These are phyloP conservation scores for Xestia rhomboidea DNA, from an alignment of 2,888 invertebrate genomes.

Conservation along the genomic window DNA sequence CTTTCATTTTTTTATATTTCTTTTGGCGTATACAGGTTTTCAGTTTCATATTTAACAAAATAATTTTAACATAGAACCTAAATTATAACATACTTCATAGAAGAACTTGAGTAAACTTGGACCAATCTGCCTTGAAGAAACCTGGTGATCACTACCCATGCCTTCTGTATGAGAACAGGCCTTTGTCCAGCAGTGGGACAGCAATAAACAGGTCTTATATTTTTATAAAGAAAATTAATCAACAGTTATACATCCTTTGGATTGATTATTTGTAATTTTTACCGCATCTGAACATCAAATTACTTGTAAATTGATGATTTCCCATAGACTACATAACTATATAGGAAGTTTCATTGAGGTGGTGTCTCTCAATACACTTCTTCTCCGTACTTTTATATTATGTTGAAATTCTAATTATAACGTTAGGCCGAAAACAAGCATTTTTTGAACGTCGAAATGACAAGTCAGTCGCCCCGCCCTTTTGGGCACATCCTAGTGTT, in stretches of 20 bases:
- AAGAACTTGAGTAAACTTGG: background rate
- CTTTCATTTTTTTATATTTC: background rate
- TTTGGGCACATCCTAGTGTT: background rate
- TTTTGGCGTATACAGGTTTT: background rate
- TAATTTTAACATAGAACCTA: background rate
- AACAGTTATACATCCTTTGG: too few species aligned
- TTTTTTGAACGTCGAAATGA: background rate
- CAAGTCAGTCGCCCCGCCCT: background rate
- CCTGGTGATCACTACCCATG: background rate
- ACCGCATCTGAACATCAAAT: background rate
- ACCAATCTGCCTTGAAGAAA: background rate
- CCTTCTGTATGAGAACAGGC: background rate
- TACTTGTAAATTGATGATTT: background rate
- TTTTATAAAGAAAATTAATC: background rate
- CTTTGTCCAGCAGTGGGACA: background rate
- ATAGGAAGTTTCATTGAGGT: background rate
- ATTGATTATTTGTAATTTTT: background rate
- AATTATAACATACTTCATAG: background rate
- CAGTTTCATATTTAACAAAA: background rate
- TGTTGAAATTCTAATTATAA: background rate
- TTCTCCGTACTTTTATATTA: background rate
- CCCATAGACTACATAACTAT: too few species aligned
- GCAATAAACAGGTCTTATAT: background rate
- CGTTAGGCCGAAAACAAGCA: background rate
- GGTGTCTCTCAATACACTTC: background rate